Conservation (phyloP, 2,113 vertebrate species). For the Donacobius atricapilla region DNA sequence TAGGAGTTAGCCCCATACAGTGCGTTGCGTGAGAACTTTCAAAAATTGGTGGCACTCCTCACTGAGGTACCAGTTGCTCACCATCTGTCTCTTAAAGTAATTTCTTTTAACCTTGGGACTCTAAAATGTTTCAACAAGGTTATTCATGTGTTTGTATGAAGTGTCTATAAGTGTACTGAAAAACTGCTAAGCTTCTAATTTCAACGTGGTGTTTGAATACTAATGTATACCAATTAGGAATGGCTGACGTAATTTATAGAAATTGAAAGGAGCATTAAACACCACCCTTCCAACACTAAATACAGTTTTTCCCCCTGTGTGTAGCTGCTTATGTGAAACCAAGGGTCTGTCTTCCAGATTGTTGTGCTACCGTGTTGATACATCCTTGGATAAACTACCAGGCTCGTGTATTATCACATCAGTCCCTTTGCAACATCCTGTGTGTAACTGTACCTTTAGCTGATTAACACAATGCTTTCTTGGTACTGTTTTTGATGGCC, state of each 20-base stretch:
- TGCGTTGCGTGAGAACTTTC: neutral
- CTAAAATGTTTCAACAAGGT: neutral
- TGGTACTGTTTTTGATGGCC: conserved; percentile 13
- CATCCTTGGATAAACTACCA: neutral
- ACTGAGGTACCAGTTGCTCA: conserved; percentile 4
- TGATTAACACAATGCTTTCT: neutral
- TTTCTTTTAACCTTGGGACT: conserved; percentile 14
- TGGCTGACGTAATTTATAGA: neutral
- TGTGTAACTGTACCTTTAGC: neutral
- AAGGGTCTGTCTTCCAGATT: neutral
- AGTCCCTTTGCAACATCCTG: neutral
- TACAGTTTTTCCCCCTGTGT: neutral
- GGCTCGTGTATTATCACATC: neutral
- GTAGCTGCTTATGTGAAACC: neutral
- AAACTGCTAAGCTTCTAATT: conserved; percentile 27
- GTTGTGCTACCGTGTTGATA: neutral
- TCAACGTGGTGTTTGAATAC: neutral
- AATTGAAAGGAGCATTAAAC: conserved; percentile 40
- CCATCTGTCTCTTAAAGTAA: neutral
- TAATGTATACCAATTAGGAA: conserved; percentile 17
- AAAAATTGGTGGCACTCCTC: neutral
- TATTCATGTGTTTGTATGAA: neutral
- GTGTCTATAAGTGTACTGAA: neutral
- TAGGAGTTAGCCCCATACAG: neutral
- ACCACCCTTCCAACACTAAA: neutral